Evolutionary conservation across 2,113 vertebrate species (phyloP).

Genomic region (Alces alces): DNA sequence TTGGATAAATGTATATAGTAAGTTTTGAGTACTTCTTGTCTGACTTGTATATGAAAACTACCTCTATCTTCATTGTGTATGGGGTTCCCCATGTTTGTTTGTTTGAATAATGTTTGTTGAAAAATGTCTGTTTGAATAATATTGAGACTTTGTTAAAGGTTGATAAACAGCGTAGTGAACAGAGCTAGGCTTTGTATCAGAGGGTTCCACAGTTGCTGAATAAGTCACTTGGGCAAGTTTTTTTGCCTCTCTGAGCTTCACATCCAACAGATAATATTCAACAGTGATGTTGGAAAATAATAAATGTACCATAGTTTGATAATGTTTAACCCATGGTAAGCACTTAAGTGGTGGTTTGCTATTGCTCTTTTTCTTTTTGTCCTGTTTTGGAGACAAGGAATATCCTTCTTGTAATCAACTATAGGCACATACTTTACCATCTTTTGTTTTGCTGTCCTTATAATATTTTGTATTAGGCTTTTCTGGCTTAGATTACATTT

Average conservation of each 20-base stretch:
- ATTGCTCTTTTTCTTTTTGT: background rate
- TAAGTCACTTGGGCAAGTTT: background rate
- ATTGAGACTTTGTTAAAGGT: background rate
- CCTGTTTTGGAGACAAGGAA: background rate
- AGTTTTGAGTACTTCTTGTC: background rate
- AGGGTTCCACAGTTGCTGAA: background rate
- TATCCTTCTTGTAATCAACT: background rate
- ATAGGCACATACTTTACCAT: accelerated
- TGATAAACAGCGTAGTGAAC: background rate
- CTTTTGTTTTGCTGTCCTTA: background rate
- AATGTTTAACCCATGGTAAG: background rate
- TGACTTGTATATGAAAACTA: background rate
- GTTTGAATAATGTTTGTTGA: too few relatives aligned
- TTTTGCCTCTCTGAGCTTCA: background rate
- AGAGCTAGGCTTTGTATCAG: background rate
- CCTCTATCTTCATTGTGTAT: background rate
- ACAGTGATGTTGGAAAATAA: background rate
- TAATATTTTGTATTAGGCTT: background rate
- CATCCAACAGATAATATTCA: background rate
- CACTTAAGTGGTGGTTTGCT: too few relatives aligned
- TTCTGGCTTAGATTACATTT: background rate
- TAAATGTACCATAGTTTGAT: background rate
- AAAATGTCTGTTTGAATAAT: background rate
- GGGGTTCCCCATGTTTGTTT: background rate
- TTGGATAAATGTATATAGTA: background rate